phyloP scores from a whole-genome alignment of 2,797 vertebrate species.

The Momotus momota region DNA sequence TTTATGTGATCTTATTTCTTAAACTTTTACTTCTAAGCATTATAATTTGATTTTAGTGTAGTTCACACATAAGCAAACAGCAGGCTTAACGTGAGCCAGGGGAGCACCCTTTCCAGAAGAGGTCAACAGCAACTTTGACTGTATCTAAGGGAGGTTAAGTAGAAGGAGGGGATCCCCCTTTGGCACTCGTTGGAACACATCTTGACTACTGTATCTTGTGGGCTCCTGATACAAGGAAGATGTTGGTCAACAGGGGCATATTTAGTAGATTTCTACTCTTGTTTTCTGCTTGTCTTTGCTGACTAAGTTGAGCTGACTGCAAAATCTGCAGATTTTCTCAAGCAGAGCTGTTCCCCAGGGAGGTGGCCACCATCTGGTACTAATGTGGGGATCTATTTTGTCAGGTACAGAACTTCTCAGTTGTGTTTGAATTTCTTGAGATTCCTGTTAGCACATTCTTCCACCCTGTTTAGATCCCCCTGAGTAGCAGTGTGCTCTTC shows the following conservation, averaged over 20 bases:
- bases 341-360: neutral
- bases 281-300: neutral
- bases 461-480: neutral
- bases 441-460: neutral
- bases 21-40: neutral
- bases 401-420: neutral
- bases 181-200: neutral
- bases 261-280: neutral
- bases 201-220: neutral
- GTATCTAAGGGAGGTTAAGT: neutral
- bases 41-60: neutral
- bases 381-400: neutral
- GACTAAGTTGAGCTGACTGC: neutral
- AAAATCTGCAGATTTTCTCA: neutral
- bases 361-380: neutral
- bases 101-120: accelerated
- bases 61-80: neutral
- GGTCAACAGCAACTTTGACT: neutral
- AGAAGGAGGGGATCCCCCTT: neutral
- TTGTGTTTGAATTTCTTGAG: neutral
- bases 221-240: neutral
- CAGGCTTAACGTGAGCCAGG: neutral
- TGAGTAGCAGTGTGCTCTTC: neutral
- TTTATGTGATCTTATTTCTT: neutral
- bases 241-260: neutral